Base-by-base conservation (phyloP, 2,888 invertebrate genomes). In the Sycophila texana region DNA sequence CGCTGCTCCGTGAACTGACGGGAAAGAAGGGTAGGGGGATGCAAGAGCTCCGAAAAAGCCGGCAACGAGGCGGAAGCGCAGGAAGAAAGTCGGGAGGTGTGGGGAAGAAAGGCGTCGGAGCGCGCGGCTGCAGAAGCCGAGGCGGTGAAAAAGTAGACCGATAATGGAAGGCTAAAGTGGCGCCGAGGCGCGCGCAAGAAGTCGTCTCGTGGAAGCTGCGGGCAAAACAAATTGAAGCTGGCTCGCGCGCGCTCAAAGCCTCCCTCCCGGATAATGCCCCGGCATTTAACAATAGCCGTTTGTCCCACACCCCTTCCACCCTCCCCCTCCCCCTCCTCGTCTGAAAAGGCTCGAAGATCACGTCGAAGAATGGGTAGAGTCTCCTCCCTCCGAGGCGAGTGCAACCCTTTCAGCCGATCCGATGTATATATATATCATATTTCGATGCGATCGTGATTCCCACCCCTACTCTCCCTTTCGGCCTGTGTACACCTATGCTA, bases 271-370 rank as follows among this genome's bases (percentile, higher is more conserved):
- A 87, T 87, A 89, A 88, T 86, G 84, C 84, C 80, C 72, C 49
- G 80, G 85, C 85, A 83, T 84, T 87, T 85, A 86, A 88, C 88
- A 88, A 88, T 86, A 83, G 85, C 73, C 85, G 84, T 86, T 88
- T 84, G 83, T 63, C 67, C 57, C 66, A 13, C 30, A 71, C 30
- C 53, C 66, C 55, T 26, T 47, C 47, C 30, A 71, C 30, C 53
- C 66, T 49, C 18, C 49, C 47, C 22, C 53, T 10, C 18, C 49
- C 18, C 49, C 39, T n/a, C 58, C 26, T 13, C 39, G 63, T 55
- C 26, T 51, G 58, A 61, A 66, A 72, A 72, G 75, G 67, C 72
- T 58, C 57, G 49, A 58, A 47, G 73, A 68, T 76, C 73, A 60
- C 49, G n/a, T 20, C 47, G 63, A 77, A 80, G 77, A 80, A 80